A percentile compares a stretch with the other conserved stretches of the same genome.
phyloP scores from a whole-genome alignment of 2,888 invertebrate species.

The Chalcis sispes region DNA sequence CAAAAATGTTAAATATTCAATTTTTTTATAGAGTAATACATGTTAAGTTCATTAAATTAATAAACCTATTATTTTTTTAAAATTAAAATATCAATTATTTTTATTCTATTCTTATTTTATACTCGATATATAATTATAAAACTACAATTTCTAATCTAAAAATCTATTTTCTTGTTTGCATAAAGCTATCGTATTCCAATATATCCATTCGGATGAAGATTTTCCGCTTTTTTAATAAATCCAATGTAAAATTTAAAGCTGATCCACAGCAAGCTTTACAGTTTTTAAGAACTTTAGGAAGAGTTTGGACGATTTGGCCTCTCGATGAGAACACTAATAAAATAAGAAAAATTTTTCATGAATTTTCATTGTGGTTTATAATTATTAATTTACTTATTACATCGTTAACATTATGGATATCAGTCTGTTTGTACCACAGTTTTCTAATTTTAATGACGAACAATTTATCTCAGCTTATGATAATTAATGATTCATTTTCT shows the following conservation, averaged over 20 bases:
- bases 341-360: constrained; percentile 1
- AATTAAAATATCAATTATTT: background rate
- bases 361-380: constrained; percentile 29
- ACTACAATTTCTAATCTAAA: background rate
- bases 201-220: background rate
- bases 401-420: constrained; percentile 12
- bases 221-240: background rate
- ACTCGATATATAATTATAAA: background rate
- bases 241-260: background rate
- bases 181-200: background rate
- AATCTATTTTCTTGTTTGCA: background rate
- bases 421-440: background rate
- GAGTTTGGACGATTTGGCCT: constrained; percentile 25
- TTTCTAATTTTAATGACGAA: constrained; percentile 31
- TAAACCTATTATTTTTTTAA: background rate
- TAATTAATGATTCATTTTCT: constrained; percentile 31
- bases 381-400: constrained; percentile 29
- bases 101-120: too few relatives aligned
- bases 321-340: background rate
- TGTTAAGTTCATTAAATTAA: too few relatives aligned
- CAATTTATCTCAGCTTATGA: constrained; percentile 35
- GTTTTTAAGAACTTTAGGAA: constrained; percentile 1
- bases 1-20: too few relatives aligned
- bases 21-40: too few relatives aligned
- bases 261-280: constrained; percentile 7